These are phyloP conservation scores for Halcyon smyrnensis DNA, from an alignment of 2,797 vertebrate species.

Conservation along the genomic window DNA sequence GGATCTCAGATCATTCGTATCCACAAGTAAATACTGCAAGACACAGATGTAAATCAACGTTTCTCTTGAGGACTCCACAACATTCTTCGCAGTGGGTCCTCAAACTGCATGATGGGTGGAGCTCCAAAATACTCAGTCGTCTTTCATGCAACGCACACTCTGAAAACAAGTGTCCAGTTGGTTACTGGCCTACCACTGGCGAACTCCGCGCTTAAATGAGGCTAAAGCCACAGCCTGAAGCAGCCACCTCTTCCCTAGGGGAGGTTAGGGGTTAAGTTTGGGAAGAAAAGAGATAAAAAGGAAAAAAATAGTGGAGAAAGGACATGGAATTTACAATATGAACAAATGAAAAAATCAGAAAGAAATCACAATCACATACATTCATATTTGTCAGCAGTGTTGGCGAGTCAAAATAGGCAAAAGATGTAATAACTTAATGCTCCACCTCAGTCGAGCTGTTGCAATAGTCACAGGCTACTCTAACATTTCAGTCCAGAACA, in stretches of 20 bases:
- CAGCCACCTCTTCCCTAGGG: background rate
- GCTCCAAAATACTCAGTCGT: background rate
- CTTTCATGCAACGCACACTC: background rate
- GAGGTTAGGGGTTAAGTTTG: background rate
- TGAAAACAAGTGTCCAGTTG: background rate
- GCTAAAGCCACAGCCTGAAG: background rate
- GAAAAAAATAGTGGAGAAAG: background rate
- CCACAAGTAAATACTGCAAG: background rate
- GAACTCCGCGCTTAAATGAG: background rate
- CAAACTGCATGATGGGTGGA: fast-evolving
- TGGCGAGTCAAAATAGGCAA: background rate
- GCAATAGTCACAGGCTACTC: background rate
- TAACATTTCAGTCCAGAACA: background rate
- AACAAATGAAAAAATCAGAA: background rate
- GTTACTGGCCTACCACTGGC: background rate
- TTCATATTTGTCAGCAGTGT: background rate
- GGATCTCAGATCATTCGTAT: background rate
- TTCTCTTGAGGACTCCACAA: background rate
- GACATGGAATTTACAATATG: background rate
- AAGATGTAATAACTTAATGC: background rate
- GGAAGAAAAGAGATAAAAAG: background rate
- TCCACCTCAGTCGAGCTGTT: background rate
- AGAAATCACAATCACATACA: background rate
- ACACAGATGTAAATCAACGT: background rate
- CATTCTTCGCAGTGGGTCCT: background rate